phyloP scores from a whole-genome alignment of 2,888 invertebrate species.

The Oxycera nigricornis region DNA sequence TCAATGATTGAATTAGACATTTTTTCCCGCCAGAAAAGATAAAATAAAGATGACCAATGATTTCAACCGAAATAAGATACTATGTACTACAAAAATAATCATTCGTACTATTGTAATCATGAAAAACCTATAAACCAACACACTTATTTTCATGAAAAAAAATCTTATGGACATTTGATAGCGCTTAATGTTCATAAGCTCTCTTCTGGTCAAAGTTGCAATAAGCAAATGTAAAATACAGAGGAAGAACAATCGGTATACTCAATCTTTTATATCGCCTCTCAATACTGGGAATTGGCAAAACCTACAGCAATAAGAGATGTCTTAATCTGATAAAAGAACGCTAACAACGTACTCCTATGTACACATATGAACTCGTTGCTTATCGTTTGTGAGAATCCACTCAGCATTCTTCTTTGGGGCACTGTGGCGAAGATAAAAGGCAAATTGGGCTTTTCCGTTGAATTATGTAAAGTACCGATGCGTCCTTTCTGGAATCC shows the following conservation, averaged over 20 bases:
- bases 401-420: background rate
- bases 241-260: too few relatives aligned
- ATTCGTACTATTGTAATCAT: background rate
- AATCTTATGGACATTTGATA: background rate
- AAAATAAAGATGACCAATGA: too few relatives aligned
- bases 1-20: too few relatives aligned
- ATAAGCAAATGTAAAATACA: too few relatives aligned
- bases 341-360: slow-evolving; percentile 1
- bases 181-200: background rate
- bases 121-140: slow-evolving; percentile 27
- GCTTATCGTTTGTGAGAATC: background rate
- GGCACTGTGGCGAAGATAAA: slow-evolving; percentile 22
- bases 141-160: slow-evolving; percentile 4
- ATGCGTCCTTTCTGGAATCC: background rate
- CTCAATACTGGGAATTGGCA: slow-evolving; percentile 17
- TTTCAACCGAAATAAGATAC: slow-evolving; percentile 16
- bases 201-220: too few relatives aligned
- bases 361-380: background rate
- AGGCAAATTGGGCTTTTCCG: slow-evolving; percentile 32
- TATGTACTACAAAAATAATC: background rate
- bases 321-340: slow-evolving; percentile 37
- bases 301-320: slow-evolving; percentile 37
- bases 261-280: slow-evolving; percentile 12
- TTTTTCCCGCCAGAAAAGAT: too few relatives aligned
- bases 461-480: slow-evolving; percentile 37